phyloP scores from a whole-genome alignment of 2,888 invertebrate genomes.

The Dicyrtoma fusca region DNA sequence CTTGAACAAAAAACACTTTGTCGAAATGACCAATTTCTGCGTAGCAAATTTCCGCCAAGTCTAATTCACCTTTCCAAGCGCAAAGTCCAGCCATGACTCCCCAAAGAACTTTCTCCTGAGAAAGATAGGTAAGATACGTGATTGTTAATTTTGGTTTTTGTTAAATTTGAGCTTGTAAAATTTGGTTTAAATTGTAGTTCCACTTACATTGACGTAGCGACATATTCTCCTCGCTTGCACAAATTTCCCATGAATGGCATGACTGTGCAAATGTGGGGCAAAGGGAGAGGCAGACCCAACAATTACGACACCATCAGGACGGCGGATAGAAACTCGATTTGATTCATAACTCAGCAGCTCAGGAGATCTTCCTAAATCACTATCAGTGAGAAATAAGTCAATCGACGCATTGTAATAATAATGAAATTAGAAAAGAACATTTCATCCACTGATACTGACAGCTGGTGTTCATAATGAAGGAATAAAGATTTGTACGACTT shows the following conservation, averaged over 20 bases:
- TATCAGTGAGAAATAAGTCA: too few species aligned
- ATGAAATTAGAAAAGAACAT: too few species aligned
- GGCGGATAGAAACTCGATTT: slow-evolving; percentile 79
- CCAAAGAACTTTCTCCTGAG: slow-evolving; percentile 70
- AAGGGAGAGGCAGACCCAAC: slow-evolving; percentile 74
- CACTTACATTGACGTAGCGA: slow-evolving; percentile 66
- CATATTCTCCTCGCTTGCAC: slow-evolving; percentile 81
- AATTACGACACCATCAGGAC: slow-evolving; percentile 86
- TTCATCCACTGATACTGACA: too few species aligned
- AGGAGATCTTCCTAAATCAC: slow-evolving; percentile 87
- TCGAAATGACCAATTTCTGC: slow-evolving; percentile 84
- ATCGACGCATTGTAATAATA: too few species aligned
- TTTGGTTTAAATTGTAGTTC: too few species aligned
- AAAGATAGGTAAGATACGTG: too few species aligned
- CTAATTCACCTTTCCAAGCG: slow-evolving; percentile 80
- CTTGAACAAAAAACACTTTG: slow-evolving; percentile 82
- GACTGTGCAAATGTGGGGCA: slow-evolving; percentile 67
- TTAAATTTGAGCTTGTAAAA: too few species aligned
- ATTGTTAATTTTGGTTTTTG: too few species aligned
- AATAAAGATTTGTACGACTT: too few species aligned
- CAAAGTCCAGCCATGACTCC: slow-evolving; percentile 91
- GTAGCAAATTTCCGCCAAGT: slow-evolving; percentile 93
- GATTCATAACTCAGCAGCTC: slow-evolving; percentile 79
- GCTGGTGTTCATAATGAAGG: too few species aligned
- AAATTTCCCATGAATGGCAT: slow-evolving; percentile 78